Base-by-base conservation (phyloP, 2,113 vertebrate genomes). In the Rhinolophus sinicus region DNA sequence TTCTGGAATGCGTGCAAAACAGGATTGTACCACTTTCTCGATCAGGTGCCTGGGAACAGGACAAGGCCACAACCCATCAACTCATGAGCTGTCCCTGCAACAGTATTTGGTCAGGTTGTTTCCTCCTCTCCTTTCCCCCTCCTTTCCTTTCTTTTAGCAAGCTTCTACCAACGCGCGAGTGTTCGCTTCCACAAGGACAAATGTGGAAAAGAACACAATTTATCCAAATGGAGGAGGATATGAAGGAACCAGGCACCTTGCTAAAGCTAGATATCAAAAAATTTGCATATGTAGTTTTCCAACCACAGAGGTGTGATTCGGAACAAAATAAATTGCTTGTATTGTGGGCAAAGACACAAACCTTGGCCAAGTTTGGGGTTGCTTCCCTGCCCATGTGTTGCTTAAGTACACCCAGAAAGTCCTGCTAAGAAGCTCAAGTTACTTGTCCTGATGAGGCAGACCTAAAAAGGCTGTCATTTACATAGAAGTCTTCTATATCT, bases 291-390 rank as follows among this genome's bases (percentile, higher is more conserved):
- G 96, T 94, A 97, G 97, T 98, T 97, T 95, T 89, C 97, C 95
- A 97, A 95, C 86, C 90, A 97, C 86, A 87, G 47, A 97, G 94
- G 97, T 97, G 97, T 93, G 96, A 97, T 65, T 97, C 73, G 0
- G 15, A 98, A 97, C 97, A 97, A 98, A 98, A 98, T 97, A 98
- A 98, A 98, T 98, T 97, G 95, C 97, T 97, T 97, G 97, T 96
- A 94, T 95, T 98, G 95, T 88, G 92, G 75, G 83, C 97, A 94
- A 96, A 96, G 95, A 95, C 95, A 96, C 84, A 95, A 97, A 97
- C 92, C 97, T 91, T 94, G 88, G 91, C 89, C 91, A 75, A 73
- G 60, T 88, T 64, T 82, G 70, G 5, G 14, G 93, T 40, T 4
- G 10, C 60, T 65, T 64, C 35, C 60, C 35, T 54, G 89, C 40